phyloP scores from a whole-genome alignment of 1,140 invertebrate species.

The Drosophila persimilis region DNA sequence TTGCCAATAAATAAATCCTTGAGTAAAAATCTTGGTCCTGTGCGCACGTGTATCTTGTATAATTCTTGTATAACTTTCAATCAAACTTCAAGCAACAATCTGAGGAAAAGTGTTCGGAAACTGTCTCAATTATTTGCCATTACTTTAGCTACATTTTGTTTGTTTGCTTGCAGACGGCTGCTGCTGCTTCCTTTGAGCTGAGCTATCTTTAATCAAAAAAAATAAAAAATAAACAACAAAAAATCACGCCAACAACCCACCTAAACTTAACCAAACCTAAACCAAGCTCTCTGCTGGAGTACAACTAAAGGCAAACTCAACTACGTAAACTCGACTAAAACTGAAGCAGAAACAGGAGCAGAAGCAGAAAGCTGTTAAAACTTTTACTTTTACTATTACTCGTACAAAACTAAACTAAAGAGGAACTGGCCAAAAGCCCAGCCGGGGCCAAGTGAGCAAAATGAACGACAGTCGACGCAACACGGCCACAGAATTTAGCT shows the following conservation, averaged over 20 bases:
- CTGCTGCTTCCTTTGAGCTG: slow-evolving; percentile 10
- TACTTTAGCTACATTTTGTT: slow-evolving; percentile 39
- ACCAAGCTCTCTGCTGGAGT: slow-evolving; percentile 1
- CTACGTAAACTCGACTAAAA: slow-evolving; percentile 39
- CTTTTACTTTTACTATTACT: slow-evolving; percentile 47
- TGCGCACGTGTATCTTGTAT: too few relatives aligned
- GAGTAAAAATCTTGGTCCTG: not conserved
- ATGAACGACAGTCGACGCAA: slow-evolving; percentile 82
- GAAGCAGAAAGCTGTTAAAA: slow-evolving; percentile 46
- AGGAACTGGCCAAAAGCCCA: slow-evolving; percentile 9
- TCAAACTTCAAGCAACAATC: slow-evolving; percentile 19
- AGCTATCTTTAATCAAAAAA: too few relatives aligned
- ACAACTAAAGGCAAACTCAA: slow-evolving; percentile 12
- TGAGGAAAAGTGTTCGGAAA: not conserved
- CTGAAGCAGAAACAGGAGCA: slow-evolving; percentile 14
- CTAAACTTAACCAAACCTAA: slow-evolving; percentile 40
- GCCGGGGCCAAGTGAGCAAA: slow-evolving; percentile 36
- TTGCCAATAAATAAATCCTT: not conserved
- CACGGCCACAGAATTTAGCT: slow-evolving; percentile 82
- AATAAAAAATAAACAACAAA: not conserved
- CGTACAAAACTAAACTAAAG: slow-evolving; percentile 30
- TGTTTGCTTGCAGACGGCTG: slow-evolving; percentile 47
- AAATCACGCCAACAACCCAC: slow-evolving; percentile 55
- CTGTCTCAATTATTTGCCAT: slow-evolving; percentile 10
- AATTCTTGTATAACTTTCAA: slow-evolving; percentile 48